Base-by-base conservation (phyloP, 1,140 invertebrate species). In the Cydia splendana region DNA sequence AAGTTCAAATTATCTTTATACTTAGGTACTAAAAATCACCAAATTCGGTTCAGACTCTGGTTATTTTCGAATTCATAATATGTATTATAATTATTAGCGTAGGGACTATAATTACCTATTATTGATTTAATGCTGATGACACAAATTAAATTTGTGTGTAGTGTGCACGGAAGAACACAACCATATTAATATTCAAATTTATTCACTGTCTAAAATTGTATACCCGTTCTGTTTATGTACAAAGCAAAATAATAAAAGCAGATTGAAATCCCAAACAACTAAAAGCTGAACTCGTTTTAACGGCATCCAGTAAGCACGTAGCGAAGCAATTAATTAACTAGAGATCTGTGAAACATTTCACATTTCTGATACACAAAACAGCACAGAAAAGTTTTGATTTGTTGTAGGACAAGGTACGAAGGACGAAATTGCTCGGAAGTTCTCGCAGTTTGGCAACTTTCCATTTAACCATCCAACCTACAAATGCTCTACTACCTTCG, bases 361-460 rank as follows among this genome's bases (percentile, higher is more conserved):
- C 67, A 71, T 71, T 71, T 71, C 67, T 71, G 67, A 71, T 71
- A 45, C 34, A 45, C 67, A 71, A 71, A 71, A 71, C 67, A 71
- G 67, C 34, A 20, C 30, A 81, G 75, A 76, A 81, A 81, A 83
- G 78, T 81, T 83, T 79, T 83, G 80, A 80, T 83, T 83, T 81
- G 80, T 81, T 77, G 45, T 38, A 74, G 76, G 77, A 81, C 71
- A 79, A 78, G 38, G 76, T 76, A 81, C 75, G 81, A 77, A 76
- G 76, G 79, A 76, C 77, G 80, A 82, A 77, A 79, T 75, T 79
- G 53, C 67, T 71, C 62, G 75, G 69, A 80, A 83, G 76, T 77
- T 76, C 20, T 53, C 62, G 67, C 74, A 79, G 77, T 78, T 84
- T 80, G 78, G 78, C 77, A 83, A 81, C 75, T 80, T 75, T 85